These are phyloP conservation scores for Habroteleia sp. DNA, from an alignment of 2,888 invertebrate genomes.

Conservation along the genomic window DNA sequence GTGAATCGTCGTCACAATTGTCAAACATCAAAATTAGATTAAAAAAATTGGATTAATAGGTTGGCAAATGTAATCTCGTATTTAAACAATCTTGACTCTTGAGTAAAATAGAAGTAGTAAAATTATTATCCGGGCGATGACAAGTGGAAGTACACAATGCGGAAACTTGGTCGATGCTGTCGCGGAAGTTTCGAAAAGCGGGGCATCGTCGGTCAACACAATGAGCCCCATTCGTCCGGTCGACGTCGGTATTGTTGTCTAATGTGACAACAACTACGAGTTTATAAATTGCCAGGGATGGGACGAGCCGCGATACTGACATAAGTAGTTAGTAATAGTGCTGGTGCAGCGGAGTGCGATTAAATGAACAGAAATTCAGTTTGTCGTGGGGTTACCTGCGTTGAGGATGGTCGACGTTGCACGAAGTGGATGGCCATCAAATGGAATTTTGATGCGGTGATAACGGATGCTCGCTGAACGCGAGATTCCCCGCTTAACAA, in stretches of 20 bases:
- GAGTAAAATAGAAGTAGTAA: slow-evolving; percentile 19
- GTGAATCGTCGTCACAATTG: slow-evolving; percentile 3
- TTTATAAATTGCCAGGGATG: slow-evolving; percentile 53
- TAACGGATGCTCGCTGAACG: slow-evolving; percentile 50
- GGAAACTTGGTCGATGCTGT: slow-evolving; percentile 21
- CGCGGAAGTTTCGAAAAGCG: slow-evolving; percentile 22
- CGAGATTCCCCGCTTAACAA: slow-evolving; percentile 46
- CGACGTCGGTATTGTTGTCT: slow-evolving; percentile 30
- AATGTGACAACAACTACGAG: slow-evolving; percentile 47
- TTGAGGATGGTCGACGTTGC: slow-evolving; percentile 48
- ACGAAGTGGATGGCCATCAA: slow-evolving; percentile 53
- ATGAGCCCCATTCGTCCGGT: slow-evolving; percentile 36
- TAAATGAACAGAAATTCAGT: slow-evolving; percentile 64
- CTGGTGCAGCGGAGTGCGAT: slow-evolving; percentile 48
- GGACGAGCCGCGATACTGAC: slow-evolving; percentile 54
- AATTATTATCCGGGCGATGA: slow-evolving; percentile 30
- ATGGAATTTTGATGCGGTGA: slow-evolving; percentile 58
- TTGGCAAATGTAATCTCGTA: slow-evolving; percentile 14
- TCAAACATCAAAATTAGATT: not conserved
- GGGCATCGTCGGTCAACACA: not conserved
- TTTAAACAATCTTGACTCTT: slow-evolving; percentile 18
- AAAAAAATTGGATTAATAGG: slow-evolving; percentile 9
- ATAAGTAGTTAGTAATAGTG: slow-evolving; percentile 62
- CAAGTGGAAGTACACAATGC: slow-evolving; percentile 15
- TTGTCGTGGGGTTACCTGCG: slow-evolving; percentile 28